These are phyloP conservation scores for Brotula barbata DNA, from an alignment of 2,797 vertebrate species.

Conservation along the genomic window DNA sequence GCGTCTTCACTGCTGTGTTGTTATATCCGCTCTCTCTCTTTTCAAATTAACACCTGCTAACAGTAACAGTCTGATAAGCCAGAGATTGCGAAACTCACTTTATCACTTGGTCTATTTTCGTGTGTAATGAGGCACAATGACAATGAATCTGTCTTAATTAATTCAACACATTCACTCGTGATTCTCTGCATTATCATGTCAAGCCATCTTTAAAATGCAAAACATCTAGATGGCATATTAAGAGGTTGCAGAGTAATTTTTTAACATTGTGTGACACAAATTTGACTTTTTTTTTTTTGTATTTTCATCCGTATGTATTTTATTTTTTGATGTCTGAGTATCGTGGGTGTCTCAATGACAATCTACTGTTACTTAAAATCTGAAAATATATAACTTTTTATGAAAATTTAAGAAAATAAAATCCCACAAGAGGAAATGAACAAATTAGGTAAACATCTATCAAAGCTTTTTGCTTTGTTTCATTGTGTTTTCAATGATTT, in stretches of 20 bases:
- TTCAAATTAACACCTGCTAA: conserved; percentile 24
- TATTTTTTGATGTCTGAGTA: too few species aligned
- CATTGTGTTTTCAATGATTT: neutral
- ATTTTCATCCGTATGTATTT: too few species aligned
- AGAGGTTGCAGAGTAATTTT: too few species aligned
- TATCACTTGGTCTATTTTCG: conserved; percentile 4
- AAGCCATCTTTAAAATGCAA: too few species aligned
- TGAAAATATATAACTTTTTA: too few species aligned
- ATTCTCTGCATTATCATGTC: too few species aligned
- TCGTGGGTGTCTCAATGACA: too few species aligned
- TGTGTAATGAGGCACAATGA: neutral
- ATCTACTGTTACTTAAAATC: too few species aligned
- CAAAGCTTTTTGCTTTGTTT: neutral
- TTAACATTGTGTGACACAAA: neutral
- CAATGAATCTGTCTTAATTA: neutral
- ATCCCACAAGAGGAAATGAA: neutral
- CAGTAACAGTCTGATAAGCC: conserved; percentile 18
- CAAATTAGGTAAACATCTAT: neutral
- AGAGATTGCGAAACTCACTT: conserved; percentile 7
- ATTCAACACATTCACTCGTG: neutral
- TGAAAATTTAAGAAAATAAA: too few species aligned
- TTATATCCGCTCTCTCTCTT: conserved; percentile 20
- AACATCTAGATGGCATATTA: too few species aligned
- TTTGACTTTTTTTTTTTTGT: neutral
- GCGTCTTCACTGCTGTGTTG: conserved; percentile 27